Conservation (phyloP, 2,797 vertebrate species). For the Stomatorhinus walkeri region DNA sequence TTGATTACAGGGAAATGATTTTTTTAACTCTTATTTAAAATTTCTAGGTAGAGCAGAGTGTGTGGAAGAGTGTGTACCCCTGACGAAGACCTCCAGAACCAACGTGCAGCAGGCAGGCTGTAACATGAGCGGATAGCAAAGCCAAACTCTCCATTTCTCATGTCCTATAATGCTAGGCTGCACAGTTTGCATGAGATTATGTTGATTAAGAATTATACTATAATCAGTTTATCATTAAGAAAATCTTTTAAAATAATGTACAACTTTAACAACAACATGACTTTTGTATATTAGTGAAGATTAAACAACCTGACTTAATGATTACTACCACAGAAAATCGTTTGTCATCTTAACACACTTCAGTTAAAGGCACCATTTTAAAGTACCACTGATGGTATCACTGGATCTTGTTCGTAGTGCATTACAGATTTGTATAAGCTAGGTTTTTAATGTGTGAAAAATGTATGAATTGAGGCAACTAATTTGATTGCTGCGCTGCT, state of each 20-base stretch:
- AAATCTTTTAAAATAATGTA: background rate
- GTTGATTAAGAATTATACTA: background rate
- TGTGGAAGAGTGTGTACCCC: slow-evolving; percentile 11
- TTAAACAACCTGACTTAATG: background rate
- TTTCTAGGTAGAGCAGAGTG: slow-evolving; percentile 12
- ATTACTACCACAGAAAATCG: background rate
- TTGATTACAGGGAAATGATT: background rate
- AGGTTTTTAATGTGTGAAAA: background rate
- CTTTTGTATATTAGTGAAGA: background rate
- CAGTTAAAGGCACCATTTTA: background rate
- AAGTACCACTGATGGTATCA: background rate
- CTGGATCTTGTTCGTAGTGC: background rate
- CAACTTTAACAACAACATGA: background rate
- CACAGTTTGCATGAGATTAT: background rate
- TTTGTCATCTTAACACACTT: background rate
- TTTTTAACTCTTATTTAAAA: background rate
- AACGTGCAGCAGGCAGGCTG: background rate
- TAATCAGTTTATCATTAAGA: background rate
- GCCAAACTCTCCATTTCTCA: background rate
- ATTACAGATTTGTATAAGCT: background rate
- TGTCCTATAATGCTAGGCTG: background rate
- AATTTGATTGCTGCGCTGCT: background rate
- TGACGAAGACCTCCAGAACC: background rate
- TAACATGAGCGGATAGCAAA: background rate
- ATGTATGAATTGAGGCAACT: background rate